Percentiles rank a stretch among this genome's conserved stretches.
These are phyloP conservation scores for Okamejei kenojei DNA, from an alignment of 2,797 vertebrate species.

Conservation along the genomic window DNA sequence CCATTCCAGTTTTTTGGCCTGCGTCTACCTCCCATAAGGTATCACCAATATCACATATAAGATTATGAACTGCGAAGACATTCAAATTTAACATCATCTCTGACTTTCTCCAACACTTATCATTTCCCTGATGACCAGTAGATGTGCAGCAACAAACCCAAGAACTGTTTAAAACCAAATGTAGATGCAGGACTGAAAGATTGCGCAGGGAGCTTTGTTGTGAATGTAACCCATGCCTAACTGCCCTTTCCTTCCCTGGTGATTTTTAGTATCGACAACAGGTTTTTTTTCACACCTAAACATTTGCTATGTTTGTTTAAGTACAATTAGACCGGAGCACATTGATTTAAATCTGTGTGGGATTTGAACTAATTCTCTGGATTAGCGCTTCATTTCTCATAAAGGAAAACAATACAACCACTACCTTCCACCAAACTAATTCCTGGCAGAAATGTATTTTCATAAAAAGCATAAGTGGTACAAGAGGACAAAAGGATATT, in stretches of 20 bases:
- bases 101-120: background rate
- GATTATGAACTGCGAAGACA: background rate
- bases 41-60: background rate
- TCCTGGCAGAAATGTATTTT: background rate
- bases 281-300: background rate
- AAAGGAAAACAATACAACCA: background rate
- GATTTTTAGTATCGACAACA: too few species aligned
- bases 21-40: background rate
- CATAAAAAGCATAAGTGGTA: background rate
- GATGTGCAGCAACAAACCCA: too few species aligned
- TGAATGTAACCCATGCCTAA: too few species aligned
- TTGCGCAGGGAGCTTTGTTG: too few species aligned
- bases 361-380: background rate
- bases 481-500: background rate
- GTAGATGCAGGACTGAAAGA: too few species aligned
- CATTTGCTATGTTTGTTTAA: background rate
- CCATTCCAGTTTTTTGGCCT: background rate
- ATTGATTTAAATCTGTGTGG: background rate
- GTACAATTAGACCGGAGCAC: background rate
- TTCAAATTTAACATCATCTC: background rate
- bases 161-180: too few species aligned
- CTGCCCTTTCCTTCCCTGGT: too few species aligned
- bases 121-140: too few species aligned
- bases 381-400: background rate
- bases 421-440: background rate